A percentile compares a stretch with the other conserved stretches of the same genome.
Evolutionary conservation across 1,140 invertebrate species (phyloP).

Genomic region (Micrasema longulum): DNA sequence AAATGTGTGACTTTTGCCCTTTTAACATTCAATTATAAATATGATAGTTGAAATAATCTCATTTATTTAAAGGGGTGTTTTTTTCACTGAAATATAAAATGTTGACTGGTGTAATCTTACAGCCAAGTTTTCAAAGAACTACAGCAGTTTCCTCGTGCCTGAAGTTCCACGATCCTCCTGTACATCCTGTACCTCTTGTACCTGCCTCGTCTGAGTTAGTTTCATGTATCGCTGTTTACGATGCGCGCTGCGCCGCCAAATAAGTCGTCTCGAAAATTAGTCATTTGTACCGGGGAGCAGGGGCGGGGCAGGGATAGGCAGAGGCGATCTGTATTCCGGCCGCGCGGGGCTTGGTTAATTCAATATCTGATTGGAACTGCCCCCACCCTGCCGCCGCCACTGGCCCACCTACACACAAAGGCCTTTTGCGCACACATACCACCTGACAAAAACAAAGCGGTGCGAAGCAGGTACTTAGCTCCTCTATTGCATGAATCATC

Average conservation of each 20-base stretch:
- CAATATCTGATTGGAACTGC: constrained; percentile 53
- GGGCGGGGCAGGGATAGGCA: too few species aligned
- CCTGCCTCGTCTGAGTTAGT: background rate
- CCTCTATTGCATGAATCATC: too few species aligned
- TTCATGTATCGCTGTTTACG: constrained; percentile 29
- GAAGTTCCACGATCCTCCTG: too few species aligned
- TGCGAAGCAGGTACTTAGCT: too few species aligned
- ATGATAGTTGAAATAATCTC: too few species aligned
- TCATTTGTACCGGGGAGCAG: constrained; percentile 46
- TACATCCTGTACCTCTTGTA: background rate
- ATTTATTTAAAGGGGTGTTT: too few species aligned
- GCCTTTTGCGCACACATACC: constrained; percentile 13
- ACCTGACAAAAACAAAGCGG: constrained; percentile 19
- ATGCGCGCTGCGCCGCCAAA: constrained; percentile 37
- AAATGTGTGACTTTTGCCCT: too few species aligned
- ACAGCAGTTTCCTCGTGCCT: too few species aligned
- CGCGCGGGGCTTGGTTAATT: constrained; percentile 51
- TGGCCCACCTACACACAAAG: background rate
- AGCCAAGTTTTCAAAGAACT: too few species aligned
- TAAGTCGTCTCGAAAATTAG: constrained; percentile 54
- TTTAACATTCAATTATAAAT: too few species aligned
- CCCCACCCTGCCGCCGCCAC: constrained; percentile 13
- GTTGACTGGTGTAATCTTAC: too few species aligned
- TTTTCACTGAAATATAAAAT: too few species aligned
- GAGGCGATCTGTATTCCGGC: constrained; percentile 42